Conservation (phyloP, 2,113 vertebrate genomes). For the Sisor rabdophorus region DNA sequence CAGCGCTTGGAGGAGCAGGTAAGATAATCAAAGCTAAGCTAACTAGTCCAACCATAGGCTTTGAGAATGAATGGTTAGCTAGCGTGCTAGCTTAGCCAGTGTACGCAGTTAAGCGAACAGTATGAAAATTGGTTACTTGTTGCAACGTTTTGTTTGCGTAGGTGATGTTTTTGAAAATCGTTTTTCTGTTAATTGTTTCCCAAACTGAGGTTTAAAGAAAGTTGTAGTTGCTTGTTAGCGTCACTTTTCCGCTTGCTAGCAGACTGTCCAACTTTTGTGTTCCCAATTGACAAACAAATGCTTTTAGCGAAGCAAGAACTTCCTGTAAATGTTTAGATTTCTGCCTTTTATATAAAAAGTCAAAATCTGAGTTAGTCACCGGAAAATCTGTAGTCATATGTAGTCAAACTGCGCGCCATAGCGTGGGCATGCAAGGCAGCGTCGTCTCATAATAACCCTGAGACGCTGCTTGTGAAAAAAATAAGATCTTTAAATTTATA, state of each 20-base stretch:
- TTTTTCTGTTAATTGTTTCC: background rate
- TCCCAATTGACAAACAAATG: background rate
- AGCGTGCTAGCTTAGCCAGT: background rate
- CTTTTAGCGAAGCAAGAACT: background rate
- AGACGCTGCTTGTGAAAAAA: background rate
- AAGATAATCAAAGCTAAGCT: slow-evolving; percentile 40
- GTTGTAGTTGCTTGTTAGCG: background rate
- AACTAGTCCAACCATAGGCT: background rate
- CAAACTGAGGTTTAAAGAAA: background rate
- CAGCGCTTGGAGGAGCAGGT: slow-evolving; percentile 95
- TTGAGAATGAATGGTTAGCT: slow-evolving; percentile 1
- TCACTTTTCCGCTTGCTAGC: background rate
- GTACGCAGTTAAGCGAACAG: background rate
- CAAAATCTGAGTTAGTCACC: background rate
- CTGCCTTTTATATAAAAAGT: background rate
- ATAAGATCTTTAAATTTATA: no score
- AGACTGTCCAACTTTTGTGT: background rate
- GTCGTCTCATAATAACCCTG: background rate
- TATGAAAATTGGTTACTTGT: background rate
- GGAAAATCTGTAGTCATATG: background rate
- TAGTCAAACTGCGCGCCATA: slow-evolving; percentile 31
- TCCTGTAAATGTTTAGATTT: background rate
- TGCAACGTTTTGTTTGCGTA: no score
- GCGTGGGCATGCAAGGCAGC: slow-evolving; percentile 9
- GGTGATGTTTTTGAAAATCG: background rate